phyloP scores from a whole-genome alignment of 2,797 vertebrate genomes.

The Anomalospiza imberbis region DNA sequence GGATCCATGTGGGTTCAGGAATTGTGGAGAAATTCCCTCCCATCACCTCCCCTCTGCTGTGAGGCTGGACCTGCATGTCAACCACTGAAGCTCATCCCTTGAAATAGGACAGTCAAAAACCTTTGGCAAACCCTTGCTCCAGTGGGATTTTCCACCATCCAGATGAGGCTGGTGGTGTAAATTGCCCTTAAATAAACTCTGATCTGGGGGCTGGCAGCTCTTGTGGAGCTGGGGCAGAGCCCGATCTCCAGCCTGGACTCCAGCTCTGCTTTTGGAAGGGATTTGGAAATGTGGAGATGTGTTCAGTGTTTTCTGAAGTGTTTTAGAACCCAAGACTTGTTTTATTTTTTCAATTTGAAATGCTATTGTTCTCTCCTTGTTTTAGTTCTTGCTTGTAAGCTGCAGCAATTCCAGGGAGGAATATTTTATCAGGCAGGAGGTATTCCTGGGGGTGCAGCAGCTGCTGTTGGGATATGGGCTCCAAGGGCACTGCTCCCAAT shows the following conservation, averaged over 20 bases:
- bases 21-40: not conserved
- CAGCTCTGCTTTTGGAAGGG: not conserved
- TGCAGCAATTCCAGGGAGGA: not conserved
- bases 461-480: not conserved
- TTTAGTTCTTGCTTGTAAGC: not conserved
- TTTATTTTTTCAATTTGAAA: not conserved
- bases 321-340: not conserved
- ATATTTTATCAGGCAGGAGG: rapidly evolving
- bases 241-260: not conserved
- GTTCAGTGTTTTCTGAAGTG: not conserved
- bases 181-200: not conserved
- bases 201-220: not conserved
- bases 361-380: not conserved
- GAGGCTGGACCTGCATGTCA: rapidly evolving
- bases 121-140: not conserved
- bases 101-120: rapidly evolving
- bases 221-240: not conserved
- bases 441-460: rapidly evolving
- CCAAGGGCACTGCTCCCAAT: not conserved
- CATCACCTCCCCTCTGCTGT: rapidly evolving
- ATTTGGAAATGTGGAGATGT: not conserved
- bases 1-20: not conserved
- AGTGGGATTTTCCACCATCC: not conserved
- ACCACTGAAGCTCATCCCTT: not conserved
- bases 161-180: not conserved